Percentiles rank a stretch among this genome's conserved stretches.
These are phyloP conservation scores for Crotalus helleri DNA, from an alignment of 2,113 vertebrate species.

Conservation along the genomic window DNA sequence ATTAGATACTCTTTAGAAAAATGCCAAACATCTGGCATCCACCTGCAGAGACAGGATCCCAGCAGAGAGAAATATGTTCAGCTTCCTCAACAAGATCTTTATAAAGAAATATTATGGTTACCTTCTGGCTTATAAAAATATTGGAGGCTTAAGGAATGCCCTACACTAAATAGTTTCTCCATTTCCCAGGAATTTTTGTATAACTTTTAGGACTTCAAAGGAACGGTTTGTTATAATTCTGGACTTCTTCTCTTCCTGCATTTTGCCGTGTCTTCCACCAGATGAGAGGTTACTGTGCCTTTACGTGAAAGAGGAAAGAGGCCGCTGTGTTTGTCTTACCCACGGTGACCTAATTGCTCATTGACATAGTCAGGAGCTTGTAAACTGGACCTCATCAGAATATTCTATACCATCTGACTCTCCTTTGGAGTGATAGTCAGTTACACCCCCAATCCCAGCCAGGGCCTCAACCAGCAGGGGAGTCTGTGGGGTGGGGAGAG, in stretches of 20 bases:
- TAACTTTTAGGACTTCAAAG: conserved; percentile 62
- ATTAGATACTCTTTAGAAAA: conserved; percentile 51
- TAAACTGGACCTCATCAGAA: neutral
- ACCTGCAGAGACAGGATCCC: conserved; percentile 53
- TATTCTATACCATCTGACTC: neutral
- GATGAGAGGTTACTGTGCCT: conserved; percentile 21
- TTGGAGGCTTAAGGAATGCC: conserved; percentile 48
- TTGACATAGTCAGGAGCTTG: neutral
- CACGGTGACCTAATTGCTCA: neutral
- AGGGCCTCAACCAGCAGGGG: neutral
- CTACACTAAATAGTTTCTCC: conserved; percentile 61
- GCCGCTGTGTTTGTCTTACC: neutral
- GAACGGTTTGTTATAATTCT: conserved; percentile 32
- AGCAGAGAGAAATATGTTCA: conserved; percentile 47
- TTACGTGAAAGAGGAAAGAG: conserved; percentile 17
- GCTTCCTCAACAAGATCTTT: conserved; percentile 62
- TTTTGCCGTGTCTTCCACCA: conserved; percentile 51
- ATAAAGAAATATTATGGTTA: conserved; percentile 61
- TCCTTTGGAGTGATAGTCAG: neutral
- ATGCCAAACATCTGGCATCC: conserved; percentile 72
- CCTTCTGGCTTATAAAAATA: conserved; percentile 68
- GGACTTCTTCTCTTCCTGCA: conserved; percentile 38
- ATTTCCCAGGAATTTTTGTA: conserved; percentile 61
- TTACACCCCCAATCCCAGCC: neutral
- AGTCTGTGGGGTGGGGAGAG: neutral